Evolutionary conservation across 2,113 vertebrate genomes (phyloP), one percentile per base, ranked within the genome.

Genomic region (Triplophysa tibetana): DNA sequence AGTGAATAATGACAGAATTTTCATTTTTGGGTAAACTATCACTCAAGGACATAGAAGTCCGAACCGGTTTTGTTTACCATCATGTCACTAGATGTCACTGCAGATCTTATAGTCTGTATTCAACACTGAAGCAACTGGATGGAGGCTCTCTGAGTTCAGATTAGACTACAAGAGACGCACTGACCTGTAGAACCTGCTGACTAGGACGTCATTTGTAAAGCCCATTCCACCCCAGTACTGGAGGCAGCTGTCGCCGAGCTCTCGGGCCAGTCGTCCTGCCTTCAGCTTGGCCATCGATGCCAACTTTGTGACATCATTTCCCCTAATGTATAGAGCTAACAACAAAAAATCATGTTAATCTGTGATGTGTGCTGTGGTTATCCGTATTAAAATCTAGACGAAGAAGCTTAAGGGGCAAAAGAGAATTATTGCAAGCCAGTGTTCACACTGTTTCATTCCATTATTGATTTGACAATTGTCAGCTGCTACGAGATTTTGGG

Each of bases 141-240:
- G 33, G 19, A 21, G 0, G 38, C 24, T 69, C 21, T 24, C 16
- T 72, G 10, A 23, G 2, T 26, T 38, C 19, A 66, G 60, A 38
- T 17, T 56, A 29, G 52, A 56, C 21, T 56, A 14, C 50, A 73
- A 54, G 29, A 48, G 19, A 65, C 33, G 48, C 19, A 26, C 91
- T 93, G 62, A 96, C 95, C 96, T 95, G 90, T 95, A 97, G 77
- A 94, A 81, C 84, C 94, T 92, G 90, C 94, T 97, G 86, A 97
- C 92, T 1, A 91, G 81, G 61, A 96, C 93, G 10, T 96, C 93
- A n/a, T 81, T 95, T 81, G 94, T 96, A 89, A 92, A 97, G 63
- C 95, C 94, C 95, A 95, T 96, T 77, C 95, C 95, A 84, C 96
- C 96, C 95, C 96, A 96, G 79, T 89, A 97, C 90, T 97, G 96